These are phyloP conservation scores for Porphyrio hochstetteri DNA, from an alignment of 2,113 vertebrate species.

Conservation along the genomic window DNA sequence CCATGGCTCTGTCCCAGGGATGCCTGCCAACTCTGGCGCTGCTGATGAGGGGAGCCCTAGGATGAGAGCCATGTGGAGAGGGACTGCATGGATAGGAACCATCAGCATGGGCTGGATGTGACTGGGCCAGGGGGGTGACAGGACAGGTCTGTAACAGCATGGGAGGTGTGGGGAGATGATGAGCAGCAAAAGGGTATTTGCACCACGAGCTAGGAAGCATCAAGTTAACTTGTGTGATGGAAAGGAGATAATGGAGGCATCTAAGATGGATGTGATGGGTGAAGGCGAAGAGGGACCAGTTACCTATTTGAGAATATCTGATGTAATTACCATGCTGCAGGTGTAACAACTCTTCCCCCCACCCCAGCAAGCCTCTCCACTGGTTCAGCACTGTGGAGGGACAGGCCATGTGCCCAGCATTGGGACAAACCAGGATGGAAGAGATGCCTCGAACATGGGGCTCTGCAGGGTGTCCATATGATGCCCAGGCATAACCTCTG, in stretches of 20 bases:
- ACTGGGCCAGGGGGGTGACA: neutral
- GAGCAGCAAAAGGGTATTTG: neutral
- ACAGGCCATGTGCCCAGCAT: fast-evolving
- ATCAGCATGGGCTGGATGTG: neutral
- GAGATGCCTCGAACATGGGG: fast-evolving
- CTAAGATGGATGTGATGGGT: fast-evolving
- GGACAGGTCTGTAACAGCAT: neutral
- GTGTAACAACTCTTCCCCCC: neutral
- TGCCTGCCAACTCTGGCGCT: fast-evolving
- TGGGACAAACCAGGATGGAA: fast-evolving
- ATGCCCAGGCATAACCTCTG: neutral
- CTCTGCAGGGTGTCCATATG: fast-evolving
- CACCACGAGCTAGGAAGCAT: too few relatives aligned
- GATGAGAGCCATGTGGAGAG: fast-evolving
- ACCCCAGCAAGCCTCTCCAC: neutral
- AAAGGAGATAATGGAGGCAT: neutral
- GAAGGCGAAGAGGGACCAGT: neutral
- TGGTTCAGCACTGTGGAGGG: neutral
- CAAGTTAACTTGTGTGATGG: fast-evolving
- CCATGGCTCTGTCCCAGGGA: fast-evolving
- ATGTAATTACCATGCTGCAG: neutral
- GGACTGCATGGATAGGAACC: fast-evolving
- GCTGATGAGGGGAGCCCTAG: fast-evolving
- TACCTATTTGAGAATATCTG: fast-evolving
- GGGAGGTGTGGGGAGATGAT: neutral